Conservation (phyloP, 1,140 invertebrate species). For the Parapsyche elsis region DNA sequence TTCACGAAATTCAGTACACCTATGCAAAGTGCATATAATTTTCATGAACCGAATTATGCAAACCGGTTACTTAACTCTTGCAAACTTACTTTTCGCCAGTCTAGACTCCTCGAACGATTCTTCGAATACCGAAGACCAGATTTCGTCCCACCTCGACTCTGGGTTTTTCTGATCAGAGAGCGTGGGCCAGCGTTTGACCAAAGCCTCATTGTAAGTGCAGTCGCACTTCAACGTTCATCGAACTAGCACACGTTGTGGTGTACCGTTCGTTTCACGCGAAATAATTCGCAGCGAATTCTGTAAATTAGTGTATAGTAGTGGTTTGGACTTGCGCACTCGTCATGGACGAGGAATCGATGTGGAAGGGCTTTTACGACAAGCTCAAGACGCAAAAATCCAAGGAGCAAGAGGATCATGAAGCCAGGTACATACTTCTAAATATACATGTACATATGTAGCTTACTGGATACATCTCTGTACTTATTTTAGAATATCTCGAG, state of each 20-base stretch:
- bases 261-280: slow-evolving; percentile 16
- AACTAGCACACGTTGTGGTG: not conserved
- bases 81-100: no score
- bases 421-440: slow-evolving; percentile 65
- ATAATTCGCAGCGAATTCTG: no score
- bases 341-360: slow-evolving; percentile 77
- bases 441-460: not conserved
- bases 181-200: not conserved
- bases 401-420: slow-evolving; percentile 71
- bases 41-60: no score
- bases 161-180: no score
- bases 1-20: no score
- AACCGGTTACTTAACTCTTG: not conserved
- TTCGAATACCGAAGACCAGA: no score
- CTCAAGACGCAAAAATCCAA: slow-evolving; percentile 69
- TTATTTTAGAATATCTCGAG: slow-evolving; percentile 52
- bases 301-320: not conserved
- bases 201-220: not conserved
- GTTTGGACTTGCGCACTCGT: slow-evolving; percentile 49
- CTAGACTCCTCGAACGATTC: no score
- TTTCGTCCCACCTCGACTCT: no score
- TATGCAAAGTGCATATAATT: no score
- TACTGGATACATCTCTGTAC: slow-evolving; percentile 19
- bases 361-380: slow-evolving; percentile 75
- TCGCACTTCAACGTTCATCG: not conserved